These are phyloP conservation scores for Dasypogon diadema DNA, from an alignment of 2,888 invertebrate species.

Conservation along the genomic window DNA sequence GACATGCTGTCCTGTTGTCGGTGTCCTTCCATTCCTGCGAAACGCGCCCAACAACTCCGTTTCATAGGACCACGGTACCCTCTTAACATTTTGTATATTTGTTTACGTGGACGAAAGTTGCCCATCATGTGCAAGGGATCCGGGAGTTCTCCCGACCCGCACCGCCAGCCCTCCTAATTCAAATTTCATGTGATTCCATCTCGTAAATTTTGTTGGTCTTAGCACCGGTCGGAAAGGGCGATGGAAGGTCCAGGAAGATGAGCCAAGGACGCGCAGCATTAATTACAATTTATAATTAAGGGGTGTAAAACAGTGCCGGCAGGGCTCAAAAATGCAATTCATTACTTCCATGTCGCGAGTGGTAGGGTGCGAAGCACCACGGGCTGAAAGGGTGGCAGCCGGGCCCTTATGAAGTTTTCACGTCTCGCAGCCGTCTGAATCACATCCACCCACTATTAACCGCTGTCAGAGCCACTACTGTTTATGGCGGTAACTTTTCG, in stretches of 20 bases:
- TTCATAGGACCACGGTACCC: not conserved
- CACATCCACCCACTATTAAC: conserved; percentile 27
- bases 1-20: conserved; percentile 21
- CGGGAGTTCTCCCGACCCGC: not conserved
- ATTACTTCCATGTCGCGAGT: conserved; percentile 20
- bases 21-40: not conserved
- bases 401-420: conserved; percentile 9
- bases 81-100: conserved; percentile 10
- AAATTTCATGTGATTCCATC: conserved; percentile 12
- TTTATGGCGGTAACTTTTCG: conserved; percentile 8
- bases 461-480: conserved; percentile 18
- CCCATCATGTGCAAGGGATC: not conserved
- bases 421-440: conserved; percentile 24
- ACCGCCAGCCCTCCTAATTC: not conserved
- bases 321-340: conserved; percentile 31
- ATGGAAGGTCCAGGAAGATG: not conserved
- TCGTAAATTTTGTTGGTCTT: not conserved
- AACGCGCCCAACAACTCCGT: not conserved
- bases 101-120: not conserved
- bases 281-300: conserved; percentile 40
- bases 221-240: not conserved
- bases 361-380: not conserved
- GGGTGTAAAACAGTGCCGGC: not conserved
- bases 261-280: conserved; percentile 6
- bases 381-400: not conserved